A percentile compares a stretch with the other conserved stretches of the same genome.
phyloP scores from a whole-genome alignment of 2,113 vertebrate genomes.

The Carassius carassius region DNA sequence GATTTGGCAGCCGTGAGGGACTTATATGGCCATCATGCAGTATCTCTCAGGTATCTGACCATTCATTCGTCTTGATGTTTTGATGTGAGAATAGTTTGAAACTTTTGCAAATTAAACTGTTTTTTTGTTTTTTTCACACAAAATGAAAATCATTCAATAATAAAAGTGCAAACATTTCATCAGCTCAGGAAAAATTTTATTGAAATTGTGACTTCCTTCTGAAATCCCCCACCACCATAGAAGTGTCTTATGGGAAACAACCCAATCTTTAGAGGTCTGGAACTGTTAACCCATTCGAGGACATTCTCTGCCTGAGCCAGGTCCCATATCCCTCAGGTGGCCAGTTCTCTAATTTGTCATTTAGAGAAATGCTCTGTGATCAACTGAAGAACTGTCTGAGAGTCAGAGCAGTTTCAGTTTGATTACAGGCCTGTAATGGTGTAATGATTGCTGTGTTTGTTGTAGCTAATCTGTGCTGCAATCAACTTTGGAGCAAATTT shows the following conservation, averaged over 20 bases:
- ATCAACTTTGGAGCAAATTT: neutral
- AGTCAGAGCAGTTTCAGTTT: neutral
- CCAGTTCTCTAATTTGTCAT: slow-evolving; percentile 16
- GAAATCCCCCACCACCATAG: neutral
- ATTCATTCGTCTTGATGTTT: neutral
- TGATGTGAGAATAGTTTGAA: neutral
- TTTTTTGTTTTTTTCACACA: no score
- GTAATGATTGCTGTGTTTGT: slow-evolving; percentile 9
- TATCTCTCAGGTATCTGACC: slow-evolving; percentile 85
- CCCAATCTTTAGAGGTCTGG: neutral
- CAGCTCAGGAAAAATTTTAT: neutral
- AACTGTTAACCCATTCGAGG: slow-evolving; percentile 18
- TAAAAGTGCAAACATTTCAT: slow-evolving; percentile 4
- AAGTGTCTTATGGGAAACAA: slow-evolving; percentile 28
- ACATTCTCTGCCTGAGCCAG: neutral
- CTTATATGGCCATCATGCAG: slow-evolving; percentile 84
- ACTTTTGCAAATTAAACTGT: neutral
- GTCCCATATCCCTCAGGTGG: neutral
- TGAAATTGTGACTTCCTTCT: neutral
- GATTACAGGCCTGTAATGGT: neutral
- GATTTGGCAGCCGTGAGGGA: slow-evolving; percentile 87
- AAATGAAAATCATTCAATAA: neutral
- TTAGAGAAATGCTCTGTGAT: slow-evolving; percentile 9
- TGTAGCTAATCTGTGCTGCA: slow-evolving; percentile 16
- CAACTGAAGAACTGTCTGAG: neutral